Evolutionary conservation across 2,113 vertebrate genomes (phyloP), one percentile per base, ranked within the genome.

Genomic region (Chascanopsetta lugubris): DNA sequence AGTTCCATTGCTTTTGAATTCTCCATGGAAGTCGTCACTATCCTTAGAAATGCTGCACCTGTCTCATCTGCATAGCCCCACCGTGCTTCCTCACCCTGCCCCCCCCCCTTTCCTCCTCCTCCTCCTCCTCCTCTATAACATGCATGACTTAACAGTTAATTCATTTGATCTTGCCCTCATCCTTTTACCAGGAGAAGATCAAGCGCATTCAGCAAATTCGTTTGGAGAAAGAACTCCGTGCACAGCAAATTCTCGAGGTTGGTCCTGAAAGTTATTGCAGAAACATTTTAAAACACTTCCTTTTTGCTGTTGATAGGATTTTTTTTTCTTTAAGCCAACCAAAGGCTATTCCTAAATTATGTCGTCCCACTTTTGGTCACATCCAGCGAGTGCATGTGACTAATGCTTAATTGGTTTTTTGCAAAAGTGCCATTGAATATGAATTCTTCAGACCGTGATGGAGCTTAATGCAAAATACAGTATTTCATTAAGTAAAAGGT

Each of bases 241-340:
- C 96, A 69, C 97, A 98, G 86, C 96, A 97, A 87, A 96, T 97
- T 91, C 90, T 99, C 45, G 96, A 99, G 96, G 97, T 99, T 93
- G 15, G 87, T 89, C 61, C 80, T 75, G 60, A 84, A 85, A 82
- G 76, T 82, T 83, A 77, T 72, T 80, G 81, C 81, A 86, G 87
- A 85, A 83, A 82, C 61, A 75, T 77, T 84, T 43, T 71, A 51
- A 83, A 81, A 85, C 76, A 61, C 67, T 84, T 80, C 74, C 73
- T 70, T 77, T 85, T 57, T 86, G 77, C 83, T 79, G 74, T 57
- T 83, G 80, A 80, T 78, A 45, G 73, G 66, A 70, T 70, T 85
- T 62, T 74, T 85, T 62, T 71, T 60, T n/a, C 57, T 54, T 43
- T 51, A 69, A 60, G 22, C 51, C 59, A 68, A 75, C 80, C 58